Evolutionary conservation across 2,113 vertebrate genomes (phyloP), one percentile per base, ranked within the genome.

Genomic region (Vulpes ferrilata): DNA sequence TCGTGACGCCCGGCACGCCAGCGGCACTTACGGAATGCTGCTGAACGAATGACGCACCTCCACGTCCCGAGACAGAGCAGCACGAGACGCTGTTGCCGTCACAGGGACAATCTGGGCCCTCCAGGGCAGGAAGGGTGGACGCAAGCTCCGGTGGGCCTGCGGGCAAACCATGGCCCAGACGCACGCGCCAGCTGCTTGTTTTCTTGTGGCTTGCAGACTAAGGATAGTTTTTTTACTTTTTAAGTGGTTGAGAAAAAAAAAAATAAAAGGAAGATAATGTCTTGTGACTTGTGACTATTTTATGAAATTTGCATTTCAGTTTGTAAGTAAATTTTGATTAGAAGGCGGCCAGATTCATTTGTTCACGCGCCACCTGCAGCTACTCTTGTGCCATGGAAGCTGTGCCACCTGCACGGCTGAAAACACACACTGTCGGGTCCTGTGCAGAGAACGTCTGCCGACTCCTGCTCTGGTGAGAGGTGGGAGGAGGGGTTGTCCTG

Each of bases 321-420:
- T 15, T 16, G 0, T 11, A 27, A 38, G 7, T 11, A 15, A 2
- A 12, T 76, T 5, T 11, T 7, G 3, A 4, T 0, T 22, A n/a
- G 76, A 81, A 30, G 4, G 11, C 0, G 38, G 89, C 76, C 48
- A 2, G 4, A 2, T 20, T 7, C 17, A 10, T 9, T n/a, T 3
- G n/a, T 10, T 23, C 11, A 30, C n/a, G 2, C 0, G 13, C 5
- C 0, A 38, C 32, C 17, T 76, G 7, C 11, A 27, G 87, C 7
- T 48, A 10, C 57, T 17, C 11, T 2, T 43, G 17, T 7, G 11
- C 23, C 19, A 10, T 43, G 43, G 43, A 43, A 43, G 43, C 4
- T 43, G 11, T 7, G 11, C 23, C 27, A 10, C 19, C 3, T 1
- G 1, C 13, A 17, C 51, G 17, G 59, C 55, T 15, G 38, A 19